These are phyloP conservation scores for Echinops telfairi DNA, from an alignment of 2,113 vertebrate species.

Conservation along the genomic window DNA sequence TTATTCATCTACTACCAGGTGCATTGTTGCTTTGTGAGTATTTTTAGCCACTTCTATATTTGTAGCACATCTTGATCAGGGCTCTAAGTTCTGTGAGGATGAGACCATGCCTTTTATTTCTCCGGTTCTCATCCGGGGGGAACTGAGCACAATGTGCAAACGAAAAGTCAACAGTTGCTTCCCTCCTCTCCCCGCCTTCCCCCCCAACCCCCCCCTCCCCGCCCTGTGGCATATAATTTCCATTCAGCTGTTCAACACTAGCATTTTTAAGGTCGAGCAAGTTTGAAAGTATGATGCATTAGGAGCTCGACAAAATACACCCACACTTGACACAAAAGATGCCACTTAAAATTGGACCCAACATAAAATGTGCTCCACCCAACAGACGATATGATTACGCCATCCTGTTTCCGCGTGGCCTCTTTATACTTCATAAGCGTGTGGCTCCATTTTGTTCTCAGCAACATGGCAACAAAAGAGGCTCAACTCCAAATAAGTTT, in stretches of 20 bases:
- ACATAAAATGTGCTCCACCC: slow-evolving; percentile 69
- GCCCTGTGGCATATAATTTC: slow-evolving; percentile 73
- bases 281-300: slow-evolving; percentile 74
- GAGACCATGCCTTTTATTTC: slow-evolving; percentile 60
- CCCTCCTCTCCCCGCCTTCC: no score
- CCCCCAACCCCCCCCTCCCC: not conserved
- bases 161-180: not conserved
- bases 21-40: slow-evolving; percentile 33
- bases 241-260: slow-evolving; percentile 73
- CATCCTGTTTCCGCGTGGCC: slow-evolving; percentile 54
- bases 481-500: slow-evolving; percentile 76
- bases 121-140: slow-evolving; percentile 14
- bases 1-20: slow-evolving; percentile 33
- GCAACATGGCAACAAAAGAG: slow-evolving; percentile 69
- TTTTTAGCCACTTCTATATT: slow-evolving; percentile 55
- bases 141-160: slow-evolving; percentile 51
- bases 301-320: slow-evolving; percentile 75
- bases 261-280: slow-evolving; percentile 72
- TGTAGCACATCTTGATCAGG: slow-evolving; percentile 32
- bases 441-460: slow-evolving; percentile 65
- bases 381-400: slow-evolving; percentile 68
- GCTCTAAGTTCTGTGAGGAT: slow-evolving; percentile 32
- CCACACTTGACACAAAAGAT: slow-evolving; percentile 74
- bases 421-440: slow-evolving; percentile 59
- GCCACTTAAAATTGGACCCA: slow-evolving; percentile 70